Percentiles rank a stretch among this genome's conserved stretches.
phyloP scores from a whole-genome alignment of 2,113 vertebrate genomes.

The Pseudorectes ferrugineus region DNA sequence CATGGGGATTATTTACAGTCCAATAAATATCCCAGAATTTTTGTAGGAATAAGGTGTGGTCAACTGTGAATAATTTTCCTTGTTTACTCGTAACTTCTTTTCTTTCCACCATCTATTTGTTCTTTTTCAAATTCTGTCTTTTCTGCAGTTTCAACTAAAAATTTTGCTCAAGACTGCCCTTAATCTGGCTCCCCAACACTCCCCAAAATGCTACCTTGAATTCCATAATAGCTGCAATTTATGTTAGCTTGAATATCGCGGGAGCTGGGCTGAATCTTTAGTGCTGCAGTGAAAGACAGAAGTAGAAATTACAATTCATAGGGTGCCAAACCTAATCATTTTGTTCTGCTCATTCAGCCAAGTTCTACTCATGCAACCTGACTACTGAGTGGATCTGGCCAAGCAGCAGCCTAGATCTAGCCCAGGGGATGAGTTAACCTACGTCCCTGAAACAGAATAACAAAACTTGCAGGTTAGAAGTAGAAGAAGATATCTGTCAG shows the following conservation, averaged over 20 bases:
- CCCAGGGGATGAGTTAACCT: not conserved
- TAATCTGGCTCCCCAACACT: not conserved
- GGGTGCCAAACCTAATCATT: not conserved
- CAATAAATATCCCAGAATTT: not conserved
- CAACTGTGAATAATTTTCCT: not conserved
- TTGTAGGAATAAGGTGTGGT: not conserved
- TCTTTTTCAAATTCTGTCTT: not conserved
- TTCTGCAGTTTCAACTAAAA: not conserved
- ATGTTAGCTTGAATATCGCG: not conserved
- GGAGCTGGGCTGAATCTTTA: not conserved
- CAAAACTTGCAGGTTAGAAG: not conserved
- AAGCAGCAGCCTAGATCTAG: not conserved
- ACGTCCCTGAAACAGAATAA: not conserved
- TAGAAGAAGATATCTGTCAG: not conserved
- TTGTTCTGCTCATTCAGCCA: constrained; percentile 23
- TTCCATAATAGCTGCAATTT: not conserved
- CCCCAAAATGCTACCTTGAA: not conserved
- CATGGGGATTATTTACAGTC: not conserved
- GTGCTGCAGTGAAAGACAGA: not conserved
- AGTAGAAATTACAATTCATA: constrained; percentile 9
- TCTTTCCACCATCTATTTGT: not conserved
- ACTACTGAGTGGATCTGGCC: not conserved
- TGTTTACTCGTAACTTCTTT: not conserved
- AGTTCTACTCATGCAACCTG: not conserved
- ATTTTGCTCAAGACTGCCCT: not conserved